Evolutionary conservation across 2,888 invertebrate species (phyloP), one percentile per base, ranked within the genome.

Genomic region (Pterobdella sp.): DNA sequence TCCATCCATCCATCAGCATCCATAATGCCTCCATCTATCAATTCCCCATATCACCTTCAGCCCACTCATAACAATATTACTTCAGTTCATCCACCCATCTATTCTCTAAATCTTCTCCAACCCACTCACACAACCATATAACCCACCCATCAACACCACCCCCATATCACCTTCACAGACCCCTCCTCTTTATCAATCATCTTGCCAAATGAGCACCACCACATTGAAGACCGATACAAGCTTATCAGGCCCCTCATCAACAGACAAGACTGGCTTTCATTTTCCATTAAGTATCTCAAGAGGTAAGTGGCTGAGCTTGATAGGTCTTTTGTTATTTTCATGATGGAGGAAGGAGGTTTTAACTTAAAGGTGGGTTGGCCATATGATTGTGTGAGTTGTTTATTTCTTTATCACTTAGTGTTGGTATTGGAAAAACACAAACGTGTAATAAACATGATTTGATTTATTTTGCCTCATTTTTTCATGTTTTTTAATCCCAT

Each of bases 131-230:
- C n/a, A 7, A 63, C n/a, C 63, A 63, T 29, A 63, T 7, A 26
- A 22, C n/a, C 7, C 10, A 7, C 31, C 7, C n/a, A 22, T n/a
- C n/a, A n/a, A n/a, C n/a, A n/a, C n/a, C n/a, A n/a, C n/a, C n/a
- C n/a, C n/a, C n/a, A n/a, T n/a, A n/a, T n/a, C n/a, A n/a, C n/a
- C n/a, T n/a, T n/a, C 3, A 63, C 63, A 71, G 71, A 71, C 26
- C 36, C 60, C 7, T 34, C 31, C 14, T 56, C 52, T 32, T 35
- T 71, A 14, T 71, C 71, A 56, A 71, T 71, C 60, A 71, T 63
- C 26, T 37, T 71, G 1, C 71, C 71, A 26, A 71, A 52, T 26
- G 71, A 71, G 32, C 63, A 71, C 37, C 71, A 71, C 63, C 71
- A 71, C 71, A 37, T 71, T 3, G 31, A 18, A 1, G 71, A 71